phyloP scores from a whole-genome alignment of 2,113 vertebrate genomes.

The Calyptommatus sinebrachiatus region DNA sequence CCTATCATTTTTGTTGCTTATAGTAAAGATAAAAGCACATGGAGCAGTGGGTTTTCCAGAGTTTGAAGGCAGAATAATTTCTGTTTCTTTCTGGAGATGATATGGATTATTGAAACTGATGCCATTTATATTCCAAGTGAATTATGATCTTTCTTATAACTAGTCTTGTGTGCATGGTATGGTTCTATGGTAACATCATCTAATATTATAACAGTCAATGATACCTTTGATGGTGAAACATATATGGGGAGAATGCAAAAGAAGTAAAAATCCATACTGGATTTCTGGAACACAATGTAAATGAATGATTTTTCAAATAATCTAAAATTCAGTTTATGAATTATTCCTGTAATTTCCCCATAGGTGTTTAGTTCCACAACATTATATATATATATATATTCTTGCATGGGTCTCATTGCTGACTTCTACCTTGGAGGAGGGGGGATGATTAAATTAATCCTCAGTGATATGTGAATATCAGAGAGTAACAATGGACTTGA shows the following conservation, averaged over 20 bases:
- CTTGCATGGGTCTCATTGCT: not conserved
- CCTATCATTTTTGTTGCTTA: not conserved
- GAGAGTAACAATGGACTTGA: not conserved
- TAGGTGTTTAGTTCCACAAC: not conserved
- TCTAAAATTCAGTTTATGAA: not conserved
- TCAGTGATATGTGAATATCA: fast-evolving
- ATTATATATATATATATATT: not conserved
- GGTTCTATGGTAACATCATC: not conserved
- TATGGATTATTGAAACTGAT: too few species aligned
- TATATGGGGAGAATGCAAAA: not conserved
- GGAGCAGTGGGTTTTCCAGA: not conserved
- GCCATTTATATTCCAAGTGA: not conserved
- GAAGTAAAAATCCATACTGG: not conserved
- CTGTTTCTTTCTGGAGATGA: not conserved
- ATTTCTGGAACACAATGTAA: not conserved
- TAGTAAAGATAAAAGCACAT: not conserved
- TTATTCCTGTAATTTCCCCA: not conserved
- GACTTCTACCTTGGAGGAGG: not conserved
- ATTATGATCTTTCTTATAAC: not conserved
- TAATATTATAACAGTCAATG: not conserved
- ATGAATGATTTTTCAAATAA: not conserved
- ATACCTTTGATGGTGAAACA: not conserved
- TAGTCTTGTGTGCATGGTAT: not conserved
- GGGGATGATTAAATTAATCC: not conserved
- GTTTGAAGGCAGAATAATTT: not conserved